Conservation (phyloP, 2,797 vertebrate species). For the Lepus townsendii region DNA sequence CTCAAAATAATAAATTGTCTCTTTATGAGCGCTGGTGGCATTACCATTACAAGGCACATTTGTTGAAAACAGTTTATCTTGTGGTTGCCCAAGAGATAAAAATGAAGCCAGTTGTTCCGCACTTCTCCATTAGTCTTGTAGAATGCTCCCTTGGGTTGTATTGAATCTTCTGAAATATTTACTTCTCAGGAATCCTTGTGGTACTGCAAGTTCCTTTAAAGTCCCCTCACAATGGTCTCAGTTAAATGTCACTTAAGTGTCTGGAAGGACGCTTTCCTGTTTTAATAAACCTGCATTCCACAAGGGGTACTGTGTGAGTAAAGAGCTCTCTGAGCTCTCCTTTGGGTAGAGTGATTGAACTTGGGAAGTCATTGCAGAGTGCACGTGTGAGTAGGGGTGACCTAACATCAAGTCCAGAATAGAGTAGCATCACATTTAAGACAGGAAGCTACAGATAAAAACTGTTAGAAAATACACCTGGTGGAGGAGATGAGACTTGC, state of each 20-base stretch:
- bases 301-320: background rate
- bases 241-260: slow-evolving; percentile 35
- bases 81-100: slow-evolving; percentile 86
- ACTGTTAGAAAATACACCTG: background rate
- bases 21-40: slow-evolving; percentile 87
- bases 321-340: background rate
- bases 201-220: slow-evolving; percentile 21
- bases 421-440: background rate
- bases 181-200: slow-evolving; percentile 45
- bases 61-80: slow-evolving; percentile 86
- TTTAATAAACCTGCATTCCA: slow-evolving; percentile 53
- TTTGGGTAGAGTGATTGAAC: background rate
- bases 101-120: slow-evolving; percentile 82
- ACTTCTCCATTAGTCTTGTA: slow-evolving; percentile 85
- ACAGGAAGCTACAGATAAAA: background rate
- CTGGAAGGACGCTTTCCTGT: slow-evolving; percentile 9
- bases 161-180: slow-evolving; percentile 86
- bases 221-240: background rate
- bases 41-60: slow-evolving; percentile 88
- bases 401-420: background rate
- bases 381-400: background rate
- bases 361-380: background rate
- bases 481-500: background rate
- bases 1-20: slow-evolving; percentile 87
- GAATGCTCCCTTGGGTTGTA: slow-evolving; percentile 82